Base-by-base conservation (phyloP, 2,113 vertebrate species). In the Patagioenas fasciata region DNA sequence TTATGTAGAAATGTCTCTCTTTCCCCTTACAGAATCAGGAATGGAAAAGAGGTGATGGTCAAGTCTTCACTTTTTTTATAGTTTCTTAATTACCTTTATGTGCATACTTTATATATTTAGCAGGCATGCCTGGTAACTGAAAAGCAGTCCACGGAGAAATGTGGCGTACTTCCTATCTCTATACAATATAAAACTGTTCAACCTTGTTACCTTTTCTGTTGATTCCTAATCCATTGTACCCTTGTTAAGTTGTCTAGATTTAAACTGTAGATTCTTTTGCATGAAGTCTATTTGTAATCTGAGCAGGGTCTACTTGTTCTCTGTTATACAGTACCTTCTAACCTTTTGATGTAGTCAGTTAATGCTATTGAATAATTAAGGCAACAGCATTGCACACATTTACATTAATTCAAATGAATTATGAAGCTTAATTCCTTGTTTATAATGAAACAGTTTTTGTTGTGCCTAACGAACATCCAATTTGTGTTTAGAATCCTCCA, bases 401-500 rank as follows among this genome's bases (percentile, higher is more conserved):
- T 80, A 51, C 56, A 58, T 38, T 56, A 53, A 79, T 58, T 67
- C 7, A 82, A 31, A 23, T 77, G 2, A 66, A 26, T 80, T 80
- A 12, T 15, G 47, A 73, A 67, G 10, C 34, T 79, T 77, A 80
- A 62, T 53, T 53, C 16, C 60, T 77, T 85, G n/a, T 71, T 93
- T 60, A 64, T 80, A 80, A 71, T 42, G 38, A 57, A 82, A 61
- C 20, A 28, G 32, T 69, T 73, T 56, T 56, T 47, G 13, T 84
- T 24, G 3, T 25, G 81, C 31, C 21, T 91, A 65, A 88, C 44
- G 23, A 62, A 12, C 42, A n/a, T 2, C 10, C 17, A 58, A 9
- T 87, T 82, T 57, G 23, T 94, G 10, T 58, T 97, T 88, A 92
- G 96, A 89, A 69, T 89, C 66, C 48, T 92, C 34, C 65, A 8